Percentiles rank a stretch among this genome's conserved stretches.
Conservation (phyloP, 2,888 invertebrate genomes). For the Caenorhabditis doughertyi region DNA sequence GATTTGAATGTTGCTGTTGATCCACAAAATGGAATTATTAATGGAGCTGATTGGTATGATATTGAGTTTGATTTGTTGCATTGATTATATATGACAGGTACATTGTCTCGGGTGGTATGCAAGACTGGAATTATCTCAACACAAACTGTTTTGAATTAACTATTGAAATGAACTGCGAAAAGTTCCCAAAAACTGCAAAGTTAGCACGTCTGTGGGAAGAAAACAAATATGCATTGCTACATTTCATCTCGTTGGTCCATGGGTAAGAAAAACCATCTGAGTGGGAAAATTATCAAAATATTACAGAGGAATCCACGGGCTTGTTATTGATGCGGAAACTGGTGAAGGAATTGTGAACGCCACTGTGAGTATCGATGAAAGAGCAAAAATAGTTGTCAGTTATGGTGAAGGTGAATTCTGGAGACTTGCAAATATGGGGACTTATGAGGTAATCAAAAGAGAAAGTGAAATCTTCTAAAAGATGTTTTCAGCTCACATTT, state of each 20-base stretch:
- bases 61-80: no score
- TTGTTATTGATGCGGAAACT: slow-evolving; percentile 88
- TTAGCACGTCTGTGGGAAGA: slow-evolving; percentile 91
- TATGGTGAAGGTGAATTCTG: slow-evolving; percentile 93
- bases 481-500: slow-evolving; percentile 74
- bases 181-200: slow-evolving; percentile 89
- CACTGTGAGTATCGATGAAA: slow-evolving; percentile 88
- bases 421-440: slow-evolving; percentile 92
- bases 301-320: slow-evolving; percentile 86
- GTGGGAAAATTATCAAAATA: background rate
- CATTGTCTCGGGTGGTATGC: slow-evolving; percentile 91
- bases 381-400: slow-evolving; percentile 90
- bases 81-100: slow-evolving; percentile 52
- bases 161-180: slow-evolving; percentile 93
- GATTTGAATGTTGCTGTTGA: slow-evolving; percentile 84
- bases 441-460: slow-evolving; percentile 85
- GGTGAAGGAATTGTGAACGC: slow-evolving; percentile 88
- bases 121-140: slow-evolving; percentile 96
- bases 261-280: slow-evolving; percentile 58
- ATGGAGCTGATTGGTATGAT: slow-evolving; percentile 92
- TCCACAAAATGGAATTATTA: slow-evolving; percentile 93
- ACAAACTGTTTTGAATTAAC: slow-evolving; percentile 96
- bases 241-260: slow-evolving; percentile 90
- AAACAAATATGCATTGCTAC: slow-evolving; percentile 90
- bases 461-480: background rate